These are phyloP conservation scores for Tichodroma muraria DNA, from an alignment of 2,113 vertebrate genomes.

Conservation along the genomic window DNA sequence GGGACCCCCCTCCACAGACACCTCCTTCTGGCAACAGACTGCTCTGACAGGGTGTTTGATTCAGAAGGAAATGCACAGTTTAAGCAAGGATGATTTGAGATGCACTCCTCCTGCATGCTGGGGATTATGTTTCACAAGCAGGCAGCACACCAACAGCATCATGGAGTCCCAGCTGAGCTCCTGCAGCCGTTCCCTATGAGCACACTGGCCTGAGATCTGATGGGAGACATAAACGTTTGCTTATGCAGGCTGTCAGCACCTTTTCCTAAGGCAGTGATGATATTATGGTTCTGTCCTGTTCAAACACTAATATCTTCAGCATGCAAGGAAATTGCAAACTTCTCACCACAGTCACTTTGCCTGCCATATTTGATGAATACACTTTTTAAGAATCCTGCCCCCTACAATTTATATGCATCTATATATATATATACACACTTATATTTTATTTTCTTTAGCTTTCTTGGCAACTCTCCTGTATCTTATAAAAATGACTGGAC, in stretches of 20 bases:
- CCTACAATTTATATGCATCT: not conserved
- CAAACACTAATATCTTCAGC: constrained; percentile 16
- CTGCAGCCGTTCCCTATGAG: not conserved
- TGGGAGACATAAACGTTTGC: not conserved
- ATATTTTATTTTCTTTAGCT: not conserved
- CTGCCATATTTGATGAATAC: constrained; percentile 23
- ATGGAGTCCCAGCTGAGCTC: not conserved
- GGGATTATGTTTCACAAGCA: not conserved
- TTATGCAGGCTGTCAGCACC: constrained; percentile 45
- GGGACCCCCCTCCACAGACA: not conserved
- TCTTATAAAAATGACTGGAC: not conserved
- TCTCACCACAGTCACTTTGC: not conserved
- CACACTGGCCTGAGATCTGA: not conserved
- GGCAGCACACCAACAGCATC: not conserved
- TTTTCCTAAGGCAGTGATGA: not conserved
- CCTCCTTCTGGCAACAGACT: not conserved
- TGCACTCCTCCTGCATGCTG: not conserved
- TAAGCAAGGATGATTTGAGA: not conserved
- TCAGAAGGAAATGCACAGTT: not conserved
- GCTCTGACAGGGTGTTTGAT: not conserved
- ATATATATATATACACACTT: not conserved
- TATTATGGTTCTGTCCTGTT: not conserved
- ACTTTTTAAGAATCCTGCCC: not conserved
- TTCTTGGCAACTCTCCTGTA: constrained; percentile 9
- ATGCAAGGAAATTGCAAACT: not conserved